A percentile compares a stretch with the other conserved stretches of the same genome.
phyloP scores from a whole-genome alignment of 2,797 vertebrate genomes.

The Glossophaga mutica region DNA sequence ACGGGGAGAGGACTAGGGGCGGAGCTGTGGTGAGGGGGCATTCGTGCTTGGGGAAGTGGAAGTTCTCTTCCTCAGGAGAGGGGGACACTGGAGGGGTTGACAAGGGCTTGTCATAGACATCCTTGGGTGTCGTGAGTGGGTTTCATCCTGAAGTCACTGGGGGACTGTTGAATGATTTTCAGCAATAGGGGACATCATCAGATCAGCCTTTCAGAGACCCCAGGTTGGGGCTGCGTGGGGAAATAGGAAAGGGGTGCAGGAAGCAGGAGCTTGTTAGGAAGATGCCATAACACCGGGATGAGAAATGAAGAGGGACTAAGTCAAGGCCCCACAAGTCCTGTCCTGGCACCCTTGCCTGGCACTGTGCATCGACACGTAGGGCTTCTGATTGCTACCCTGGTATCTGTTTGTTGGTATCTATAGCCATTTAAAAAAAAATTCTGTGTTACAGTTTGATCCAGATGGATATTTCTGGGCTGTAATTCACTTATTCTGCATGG shows the following conservation, averaged over 20 bases:
- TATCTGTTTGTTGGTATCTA: fast-evolving
- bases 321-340: not conserved
- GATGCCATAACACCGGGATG: not conserved
- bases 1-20: not conserved
- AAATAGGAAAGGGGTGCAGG: not conserved
- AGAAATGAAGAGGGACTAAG: not conserved
- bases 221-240: not conserved
- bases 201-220: not conserved
- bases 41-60: not conserved
- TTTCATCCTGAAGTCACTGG: not conserved
- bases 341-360: not conserved
- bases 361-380: fast-evolving
- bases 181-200: not conserved
- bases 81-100: not conserved
- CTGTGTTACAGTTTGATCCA: constrained; percentile 88
- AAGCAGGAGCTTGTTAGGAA: not conserved
- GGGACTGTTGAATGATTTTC: not conserved
- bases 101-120: not conserved
- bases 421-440: constrained; percentile 14
- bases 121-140: not conserved
- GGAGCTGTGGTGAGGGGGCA: not conserved
- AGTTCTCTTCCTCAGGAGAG: not conserved
- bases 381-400: not conserved
- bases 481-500: constrained; percentile 89
- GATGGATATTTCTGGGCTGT: constrained; percentile 91